These are phyloP conservation scores for Serripes groenlandicus DNA, from an alignment of 2,888 invertebrate genomes.

Conservation along the genomic window DNA sequence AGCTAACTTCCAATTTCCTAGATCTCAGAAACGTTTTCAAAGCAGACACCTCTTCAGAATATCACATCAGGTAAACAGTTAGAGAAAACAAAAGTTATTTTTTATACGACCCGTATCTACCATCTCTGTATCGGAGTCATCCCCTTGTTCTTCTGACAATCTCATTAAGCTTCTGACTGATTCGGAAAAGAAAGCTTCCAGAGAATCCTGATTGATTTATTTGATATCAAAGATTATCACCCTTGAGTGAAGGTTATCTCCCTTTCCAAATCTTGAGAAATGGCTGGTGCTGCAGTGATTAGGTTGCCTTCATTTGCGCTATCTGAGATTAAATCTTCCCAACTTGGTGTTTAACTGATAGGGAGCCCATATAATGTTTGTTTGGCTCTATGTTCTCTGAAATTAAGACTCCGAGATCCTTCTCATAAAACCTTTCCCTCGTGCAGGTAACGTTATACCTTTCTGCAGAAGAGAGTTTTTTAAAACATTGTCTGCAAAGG, in stretches of 20 bases:
- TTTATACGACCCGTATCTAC: too few relatives aligned
- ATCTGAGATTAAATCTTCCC: slow-evolving; percentile 25
- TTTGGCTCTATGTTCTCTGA: too few relatives aligned
- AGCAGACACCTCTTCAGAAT: too few relatives aligned
- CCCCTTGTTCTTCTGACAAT: slow-evolving; percentile 18
- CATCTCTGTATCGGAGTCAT: neutral
- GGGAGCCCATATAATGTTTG: slow-evolving; percentile 1
- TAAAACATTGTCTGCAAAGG: too few relatives aligned
- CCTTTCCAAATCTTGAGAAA: slow-evolving; percentile 15
- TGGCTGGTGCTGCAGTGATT: slow-evolving; percentile 16
- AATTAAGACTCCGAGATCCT: too few relatives aligned
- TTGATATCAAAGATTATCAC: slow-evolving; percentile 13
- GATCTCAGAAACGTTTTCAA: too few relatives aligned
- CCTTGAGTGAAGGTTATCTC: slow-evolving; percentile 20
- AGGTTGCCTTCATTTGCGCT: slow-evolving; percentile 16
- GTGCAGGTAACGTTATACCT: too few relatives aligned
- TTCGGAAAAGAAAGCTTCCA: neutral
- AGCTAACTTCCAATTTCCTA: too few relatives aligned
- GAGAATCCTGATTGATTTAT: slow-evolving; percentile 16
- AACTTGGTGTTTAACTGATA: slow-evolving; percentile 22
- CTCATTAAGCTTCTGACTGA: slow-evolving; percentile 18
- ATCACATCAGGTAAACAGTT: too few relatives aligned
- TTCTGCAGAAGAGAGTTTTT: too few relatives aligned
- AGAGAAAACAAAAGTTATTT: too few relatives aligned
- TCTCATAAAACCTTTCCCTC: too few relatives aligned